Evolutionary conservation across 2,113 vertebrate species (phyloP), one percentile per base, ranked within the genome.

Genomic region (Delphinus delphis): DNA sequence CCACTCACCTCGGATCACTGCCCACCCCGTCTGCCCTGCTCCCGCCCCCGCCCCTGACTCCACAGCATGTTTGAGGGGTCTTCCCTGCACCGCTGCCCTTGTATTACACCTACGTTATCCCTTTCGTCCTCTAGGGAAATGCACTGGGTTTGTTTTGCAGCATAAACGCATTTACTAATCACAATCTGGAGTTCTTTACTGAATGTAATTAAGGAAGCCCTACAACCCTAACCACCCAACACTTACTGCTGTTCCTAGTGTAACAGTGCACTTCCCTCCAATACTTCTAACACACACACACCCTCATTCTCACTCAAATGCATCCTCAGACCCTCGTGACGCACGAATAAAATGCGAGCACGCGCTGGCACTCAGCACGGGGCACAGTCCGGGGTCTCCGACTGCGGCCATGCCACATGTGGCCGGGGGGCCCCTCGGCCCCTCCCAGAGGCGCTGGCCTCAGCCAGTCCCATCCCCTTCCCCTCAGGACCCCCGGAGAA

Each of bases 211-310:
- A 41, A 33, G 47, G 62, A 58, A 33, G 1, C 47, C 17, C n/a
- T 33, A 31, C 12, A 90, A 23, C 1, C 26, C 28, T 0, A 17
- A 10, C 23, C 5, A 5, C 3, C 12, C 26, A 15, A 10, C 9
- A 10, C 4, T 21, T 44, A 6, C 0, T 14, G 58, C 41, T 20
- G 31, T 12, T 26, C 87, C 47, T n/a, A 5, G 12, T 0, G 4
- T 5, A 0, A 8, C 0, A 3, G 15, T 33, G 41, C 26, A 28
- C 38, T 11, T 12, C 31, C 50, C 8, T 0, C 38, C 25, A 2
- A 26, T n/a, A 50, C 31, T 18, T 3, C 2, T 1, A 2, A 11
- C 41, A 50, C 8, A 38, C 2, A 50, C 6, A 38, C 47, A 8
- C 3, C 14, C 65, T 28, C 65, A 18, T 1, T 15, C 36, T 13